These are phyloP conservation scores for Diphyllodes magnificus DNA, from an alignment of 2,113 vertebrate species.

Conservation along the genomic window DNA sequence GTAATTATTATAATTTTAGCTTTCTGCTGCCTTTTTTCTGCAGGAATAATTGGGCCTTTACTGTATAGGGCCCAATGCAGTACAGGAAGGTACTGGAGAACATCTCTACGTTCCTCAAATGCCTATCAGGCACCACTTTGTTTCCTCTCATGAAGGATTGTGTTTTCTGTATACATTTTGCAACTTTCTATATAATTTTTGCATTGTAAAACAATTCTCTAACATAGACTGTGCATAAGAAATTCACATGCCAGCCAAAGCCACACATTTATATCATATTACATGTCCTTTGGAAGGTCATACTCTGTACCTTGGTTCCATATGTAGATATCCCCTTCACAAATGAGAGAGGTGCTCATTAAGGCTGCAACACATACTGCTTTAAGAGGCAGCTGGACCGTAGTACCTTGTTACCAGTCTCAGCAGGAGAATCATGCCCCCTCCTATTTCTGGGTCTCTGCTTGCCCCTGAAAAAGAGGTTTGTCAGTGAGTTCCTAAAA, in stretches of 20 bases:
- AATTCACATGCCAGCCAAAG: not conserved
- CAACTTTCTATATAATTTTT: not conserved
- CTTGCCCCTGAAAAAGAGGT: not conserved
- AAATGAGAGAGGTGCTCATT: not conserved
- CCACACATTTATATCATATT: not conserved
- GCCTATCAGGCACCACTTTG: not conserved
- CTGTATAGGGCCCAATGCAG: not conserved
- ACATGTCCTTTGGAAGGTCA: not conserved
- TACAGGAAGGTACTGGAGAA: not conserved
- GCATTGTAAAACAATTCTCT: not conserved
- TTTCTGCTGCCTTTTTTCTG: not conserved
- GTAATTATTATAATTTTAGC: not conserved
- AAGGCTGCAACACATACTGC: not conserved
- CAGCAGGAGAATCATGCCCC: not conserved
- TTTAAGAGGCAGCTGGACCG: not conserved
- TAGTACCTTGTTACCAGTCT: not conserved
- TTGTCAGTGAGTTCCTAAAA: not conserved
- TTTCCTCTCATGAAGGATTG: not conserved
- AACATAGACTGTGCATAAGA: not conserved
- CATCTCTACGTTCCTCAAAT: not conserved
- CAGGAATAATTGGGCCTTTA: not conserved
- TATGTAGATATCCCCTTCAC: not conserved
- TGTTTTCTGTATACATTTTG: not conserved
- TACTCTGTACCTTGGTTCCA: not conserved
- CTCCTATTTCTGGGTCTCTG: not conserved